phyloP scores from a whole-genome alignment of 2,113 vertebrate genomes.

The Tautogolabrus adspersus region DNA sequence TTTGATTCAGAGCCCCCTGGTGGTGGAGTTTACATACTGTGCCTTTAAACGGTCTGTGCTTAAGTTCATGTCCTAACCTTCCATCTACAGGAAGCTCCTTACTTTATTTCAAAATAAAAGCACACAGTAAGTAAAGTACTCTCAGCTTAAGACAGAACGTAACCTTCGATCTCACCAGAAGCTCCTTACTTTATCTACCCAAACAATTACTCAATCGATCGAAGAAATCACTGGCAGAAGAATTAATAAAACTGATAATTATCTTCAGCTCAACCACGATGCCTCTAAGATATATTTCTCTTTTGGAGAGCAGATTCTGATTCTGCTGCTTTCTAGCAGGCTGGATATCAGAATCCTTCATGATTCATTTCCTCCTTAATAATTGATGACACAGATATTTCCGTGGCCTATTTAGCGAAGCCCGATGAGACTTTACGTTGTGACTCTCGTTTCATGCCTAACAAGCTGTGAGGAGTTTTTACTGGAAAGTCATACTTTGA shows the following conservation, averaged over 20 bases:
- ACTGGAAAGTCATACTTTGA: neutral
- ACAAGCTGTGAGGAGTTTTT: neutral
- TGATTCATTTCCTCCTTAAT: constrained; percentile 16
- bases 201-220: neutral
- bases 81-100: too few relatives aligned
- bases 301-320: neutral
- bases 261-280: neutral
- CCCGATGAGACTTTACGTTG: neutral
- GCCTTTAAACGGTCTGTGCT: too few relatives aligned
- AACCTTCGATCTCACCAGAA: too few relatives aligned
- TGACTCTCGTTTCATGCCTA: neutral
- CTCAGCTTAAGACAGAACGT: too few relatives aligned
- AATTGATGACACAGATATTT: constrained; percentile 7
- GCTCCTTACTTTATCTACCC: too few relatives aligned
- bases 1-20: too few relatives aligned
- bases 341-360: neutral
- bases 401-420: constrained; percentile 13
- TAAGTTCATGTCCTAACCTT: too few relatives aligned
- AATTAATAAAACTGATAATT: neutral
- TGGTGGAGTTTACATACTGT: too few relatives aligned
- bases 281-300: neutral
- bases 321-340: neutral
- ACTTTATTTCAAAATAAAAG: too few relatives aligned
- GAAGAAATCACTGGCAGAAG: neutral
- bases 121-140: too few relatives aligned